phyloP scores from a whole-genome alignment of 2,113 vertebrate species.

The Fregetta grallaria region DNA sequence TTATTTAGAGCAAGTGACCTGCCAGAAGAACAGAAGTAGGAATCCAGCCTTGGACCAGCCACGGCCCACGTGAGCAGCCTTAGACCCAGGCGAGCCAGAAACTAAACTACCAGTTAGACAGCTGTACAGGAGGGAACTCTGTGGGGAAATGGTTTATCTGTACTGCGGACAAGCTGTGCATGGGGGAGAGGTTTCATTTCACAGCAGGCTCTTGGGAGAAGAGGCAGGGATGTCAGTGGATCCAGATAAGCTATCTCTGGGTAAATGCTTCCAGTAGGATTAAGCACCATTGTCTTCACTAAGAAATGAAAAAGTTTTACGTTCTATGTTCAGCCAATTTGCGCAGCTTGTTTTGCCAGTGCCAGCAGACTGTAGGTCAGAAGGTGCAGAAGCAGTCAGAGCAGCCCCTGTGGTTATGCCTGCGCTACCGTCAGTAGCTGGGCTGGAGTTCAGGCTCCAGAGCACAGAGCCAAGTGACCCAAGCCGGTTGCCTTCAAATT shows the following conservation, averaged over 20 bases:
- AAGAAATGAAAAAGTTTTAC: not conserved
- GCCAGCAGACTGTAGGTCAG: not conserved
- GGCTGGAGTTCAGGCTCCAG: not conserved
- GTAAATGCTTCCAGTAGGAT: constrained; percentile 2
- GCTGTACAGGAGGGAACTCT: not conserved
- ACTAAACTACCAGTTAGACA: not conserved
- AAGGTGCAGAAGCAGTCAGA: not conserved
- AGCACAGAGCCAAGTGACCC: not conserved
- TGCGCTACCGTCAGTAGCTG: fast-evolving
- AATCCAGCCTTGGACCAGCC: not conserved
- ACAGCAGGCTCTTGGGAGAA: not conserved
- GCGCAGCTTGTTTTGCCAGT: not conserved
- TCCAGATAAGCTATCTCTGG: not conserved
- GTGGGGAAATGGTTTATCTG: not conserved
- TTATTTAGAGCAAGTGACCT: not conserved
- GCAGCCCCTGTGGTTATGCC: not conserved
- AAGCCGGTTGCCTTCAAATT: not conserved
- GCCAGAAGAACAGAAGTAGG: not conserved
- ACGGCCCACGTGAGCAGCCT: not conserved
- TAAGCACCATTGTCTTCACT: not conserved
- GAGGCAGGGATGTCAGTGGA: not conserved
- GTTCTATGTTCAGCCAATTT: not conserved
- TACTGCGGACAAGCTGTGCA: not conserved
- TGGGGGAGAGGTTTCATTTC: not conserved
- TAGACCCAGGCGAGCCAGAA: not conserved